Base-by-base conservation (phyloP, 2,888 invertebrate species). In the Gnatocerus cornutus region DNA sequence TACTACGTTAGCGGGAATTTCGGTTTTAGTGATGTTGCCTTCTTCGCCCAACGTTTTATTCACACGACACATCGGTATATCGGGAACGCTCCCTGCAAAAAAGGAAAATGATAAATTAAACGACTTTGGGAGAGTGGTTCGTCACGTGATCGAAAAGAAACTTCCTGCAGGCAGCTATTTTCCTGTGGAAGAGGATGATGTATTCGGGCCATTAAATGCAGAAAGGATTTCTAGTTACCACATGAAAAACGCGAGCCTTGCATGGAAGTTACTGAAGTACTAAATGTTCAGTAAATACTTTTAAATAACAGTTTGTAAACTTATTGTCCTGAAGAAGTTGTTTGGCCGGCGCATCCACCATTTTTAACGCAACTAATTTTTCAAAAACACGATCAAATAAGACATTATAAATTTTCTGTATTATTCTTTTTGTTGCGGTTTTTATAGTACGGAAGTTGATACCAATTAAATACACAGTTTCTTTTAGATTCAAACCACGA, bases 21-120 rank as follows among this genome's bases (percentile, higher is more conserved):
- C 89, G 10, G 84, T 82, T 67, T 87, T 87, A 71, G 87, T 86
- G 69, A 92, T 87, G 75, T 87, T 83, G 30, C 89, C 90, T 76
- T 91, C 87, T 59, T 85, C 84, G 65, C 78, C 71, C 50, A 87
- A 86, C 52, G 81, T 83, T 73, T 87, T 85, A 62, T 89, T 85
- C 74, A 89, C 87, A 66, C 87, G 86, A 80, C 93, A 93, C 13
- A 88, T 88, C 66, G 88, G 87, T 43, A 86, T 82, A 77, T 90
- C 89, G 1, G 89, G 88, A 66, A 82, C 86, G 59, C 56, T 74
- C 16, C 73, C 78, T 79, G 73, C 48, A 76, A 78, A 64, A 45
- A 37, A 16, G n/a, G 29, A 50, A 29, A 29, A 50, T 50, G 48
- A 59, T 30, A 27, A 27, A 62, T 27, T 37, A 53, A 53, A 14